Evolutionary conservation across 2,113 vertebrate species (phyloP), one percentile per base, ranked within the genome.

Genomic region (Anolis carolinensis): DNA sequence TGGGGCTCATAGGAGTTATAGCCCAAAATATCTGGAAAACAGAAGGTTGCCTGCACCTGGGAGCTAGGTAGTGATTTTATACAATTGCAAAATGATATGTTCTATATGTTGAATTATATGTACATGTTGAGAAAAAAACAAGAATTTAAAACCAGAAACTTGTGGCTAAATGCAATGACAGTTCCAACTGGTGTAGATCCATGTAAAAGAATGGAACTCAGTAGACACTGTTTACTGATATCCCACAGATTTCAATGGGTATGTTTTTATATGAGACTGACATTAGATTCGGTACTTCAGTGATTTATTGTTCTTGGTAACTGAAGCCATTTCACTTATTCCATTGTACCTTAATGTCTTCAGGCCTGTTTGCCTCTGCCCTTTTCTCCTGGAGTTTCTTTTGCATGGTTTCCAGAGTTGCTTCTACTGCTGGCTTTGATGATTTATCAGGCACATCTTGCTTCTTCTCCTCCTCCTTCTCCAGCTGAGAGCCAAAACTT

Each of bases 401-500:
- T 91, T 96, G 94, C 79, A 99, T 97, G 0, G 95, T 93, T 75
- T 98, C 98, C 90, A 99, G 95, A 0, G 98, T 99, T 59, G 84
- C 95, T 83, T 99, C 99, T 67, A 98, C 97, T 0, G 98, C 95
- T 6, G 98, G 98, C 92, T 97, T 97, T 4, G 96, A 84, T 14
- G 92, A 95, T 93, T 98, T 99, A 87, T 99, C 98, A 8, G 96
- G 94, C 65, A 94, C 84, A 6, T 98, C 96, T 48, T 89, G 96
- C 67, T 96, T 96, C 91, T 93, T 94, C 30, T 95, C 95, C 2
- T 95, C 95, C 1, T 97, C 98, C 95, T 97, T 98, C 86, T 99
- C 99, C 5, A 99, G 97, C 86, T 98, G 98, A 36, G 99, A 99
- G 85, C 99, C 99, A 0, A 99, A 99, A 94, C 99, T 99, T 95